Conservation (phyloP, 1,140 invertebrate species). For the Philopotamus ludificatus region DNA sequence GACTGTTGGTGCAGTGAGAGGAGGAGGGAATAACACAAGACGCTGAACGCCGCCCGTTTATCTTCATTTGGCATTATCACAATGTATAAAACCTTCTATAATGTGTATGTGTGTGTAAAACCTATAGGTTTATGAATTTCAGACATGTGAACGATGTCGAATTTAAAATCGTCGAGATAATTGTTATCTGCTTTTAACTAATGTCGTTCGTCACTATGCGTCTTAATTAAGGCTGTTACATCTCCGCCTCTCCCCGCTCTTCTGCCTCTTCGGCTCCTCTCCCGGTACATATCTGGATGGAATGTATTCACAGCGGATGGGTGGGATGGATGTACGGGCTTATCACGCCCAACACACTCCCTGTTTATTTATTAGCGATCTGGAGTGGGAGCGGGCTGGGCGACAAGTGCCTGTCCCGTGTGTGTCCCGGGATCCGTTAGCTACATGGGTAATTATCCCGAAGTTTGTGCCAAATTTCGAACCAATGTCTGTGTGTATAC, state of each 20-base stretch:
- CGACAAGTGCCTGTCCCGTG: slow-evolving; percentile 1
- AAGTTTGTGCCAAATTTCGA: neutral
- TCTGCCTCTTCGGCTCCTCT: neutral
- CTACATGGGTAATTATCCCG: slow-evolving; percentile 9
- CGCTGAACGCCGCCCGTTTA: too few relatives aligned
- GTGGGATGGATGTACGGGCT: slow-evolving; percentile 22
- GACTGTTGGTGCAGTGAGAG: too few relatives aligned
- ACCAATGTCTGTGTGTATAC: too few relatives aligned
- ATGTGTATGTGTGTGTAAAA: too few relatives aligned
- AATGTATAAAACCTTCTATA: too few relatives aligned
- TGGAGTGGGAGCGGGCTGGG: slow-evolving; percentile 1
- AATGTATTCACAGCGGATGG: slow-evolving; percentile 17
- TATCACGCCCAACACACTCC: slow-evolving; percentile 38
- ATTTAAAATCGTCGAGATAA: slow-evolving; percentile 34
- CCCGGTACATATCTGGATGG: slow-evolving; percentile 1
- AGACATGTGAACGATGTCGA: too few relatives aligned
- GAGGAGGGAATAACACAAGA: too few relatives aligned
- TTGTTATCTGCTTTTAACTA: slow-evolving; percentile 31
- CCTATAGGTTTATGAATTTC: too few relatives aligned
- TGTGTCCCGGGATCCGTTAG: slow-evolving; percentile 1
- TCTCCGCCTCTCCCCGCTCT: neutral
- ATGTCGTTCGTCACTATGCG: slow-evolving; percentile 33
- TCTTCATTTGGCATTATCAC: too few relatives aligned
- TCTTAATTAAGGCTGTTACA: slow-evolving; percentile 37
- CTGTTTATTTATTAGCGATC: slow-evolving; percentile 38